Percentiles rank a stretch among this genome's conserved stretches.
These are phyloP conservation scores for Pyrgus malvae DNA, from an alignment of 2,888 invertebrate species.

Conservation along the genomic window DNA sequence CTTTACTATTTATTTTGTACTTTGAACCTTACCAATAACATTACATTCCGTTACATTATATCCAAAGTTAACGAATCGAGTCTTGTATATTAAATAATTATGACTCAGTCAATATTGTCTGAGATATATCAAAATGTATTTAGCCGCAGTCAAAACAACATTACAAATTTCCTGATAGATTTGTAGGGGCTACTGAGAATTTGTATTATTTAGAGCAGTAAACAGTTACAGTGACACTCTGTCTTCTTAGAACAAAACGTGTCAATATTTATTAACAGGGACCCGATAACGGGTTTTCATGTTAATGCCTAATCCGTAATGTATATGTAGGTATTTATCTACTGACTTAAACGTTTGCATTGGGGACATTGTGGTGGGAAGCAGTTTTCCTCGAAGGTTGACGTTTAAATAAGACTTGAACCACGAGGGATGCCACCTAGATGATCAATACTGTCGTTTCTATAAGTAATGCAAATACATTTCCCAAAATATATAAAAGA, in stretches of 20 bases:
- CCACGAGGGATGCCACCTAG: no score
- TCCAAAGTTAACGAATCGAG: no score
- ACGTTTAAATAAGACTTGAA: no score
- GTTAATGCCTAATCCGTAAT: conserved; percentile 1
- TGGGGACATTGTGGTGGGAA: background rate
- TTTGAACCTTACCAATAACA: no score
- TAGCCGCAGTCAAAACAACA: conserved; percentile 18
- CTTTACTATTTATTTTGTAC: no score
- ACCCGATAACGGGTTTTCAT: conserved; percentile 10
- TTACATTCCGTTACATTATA: no score
- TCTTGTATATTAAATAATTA: background rate
- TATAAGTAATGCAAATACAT: no score
- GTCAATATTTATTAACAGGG: conserved; percentile 20
- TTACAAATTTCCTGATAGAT: conserved; percentile 14
- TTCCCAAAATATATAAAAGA: no score
- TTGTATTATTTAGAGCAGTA: conserved; percentile 7
- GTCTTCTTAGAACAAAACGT: conserved; percentile 13
- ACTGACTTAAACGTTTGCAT: background rate
- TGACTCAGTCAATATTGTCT: background rate
- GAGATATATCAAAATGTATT: background rate
- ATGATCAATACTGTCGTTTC: no score
- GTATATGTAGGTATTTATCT: background rate
- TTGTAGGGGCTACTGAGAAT: conserved; percentile 11
- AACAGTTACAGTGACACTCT: conserved; percentile 2
- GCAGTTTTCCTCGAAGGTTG: background rate